These are phyloP conservation scores for Bombus confusus DNA, from an alignment of 1,140 invertebrate species.

Conservation along the genomic window DNA sequence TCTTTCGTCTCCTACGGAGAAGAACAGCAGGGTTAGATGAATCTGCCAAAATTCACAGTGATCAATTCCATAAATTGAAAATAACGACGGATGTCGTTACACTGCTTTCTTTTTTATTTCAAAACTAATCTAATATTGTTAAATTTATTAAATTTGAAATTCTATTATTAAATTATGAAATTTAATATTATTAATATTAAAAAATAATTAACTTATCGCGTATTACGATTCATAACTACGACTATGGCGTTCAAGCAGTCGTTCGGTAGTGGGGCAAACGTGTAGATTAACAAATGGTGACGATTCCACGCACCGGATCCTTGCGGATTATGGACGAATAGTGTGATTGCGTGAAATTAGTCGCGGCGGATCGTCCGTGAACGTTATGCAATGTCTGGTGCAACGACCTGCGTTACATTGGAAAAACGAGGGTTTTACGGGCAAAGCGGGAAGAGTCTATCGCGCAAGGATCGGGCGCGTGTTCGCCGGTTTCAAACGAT, in stretches of 20 bases:
- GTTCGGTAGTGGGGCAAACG: not conserved
- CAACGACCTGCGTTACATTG: constrained; percentile 41
- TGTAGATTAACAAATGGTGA: constrained; percentile 20
- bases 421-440: constrained; percentile 28
- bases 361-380: constrained; percentile 31
- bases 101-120: too few species aligned
- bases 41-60: too few species aligned
- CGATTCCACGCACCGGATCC: constrained; percentile 36
- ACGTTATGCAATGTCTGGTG: constrained; percentile 46
- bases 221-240: not conserved
- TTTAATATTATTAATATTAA: too few species aligned
- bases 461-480: not conserved
- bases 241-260: not conserved
- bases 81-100: too few species aligned
- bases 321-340: constrained; percentile 25
- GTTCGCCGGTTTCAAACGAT: constrained; percentile 17
- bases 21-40: too few species aligned
- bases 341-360: constrained; percentile 43
- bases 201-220: too few species aligned
- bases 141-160: too few species aligned
- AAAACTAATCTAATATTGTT: too few species aligned
- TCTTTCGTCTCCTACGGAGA: too few species aligned
- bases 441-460: not conserved
- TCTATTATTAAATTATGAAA: too few species aligned
- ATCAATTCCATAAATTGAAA: too few species aligned